These are phyloP conservation scores for Standfussiana lucernea DNA, from an alignment of 2,888 invertebrate species.

Conservation along the genomic window DNA sequence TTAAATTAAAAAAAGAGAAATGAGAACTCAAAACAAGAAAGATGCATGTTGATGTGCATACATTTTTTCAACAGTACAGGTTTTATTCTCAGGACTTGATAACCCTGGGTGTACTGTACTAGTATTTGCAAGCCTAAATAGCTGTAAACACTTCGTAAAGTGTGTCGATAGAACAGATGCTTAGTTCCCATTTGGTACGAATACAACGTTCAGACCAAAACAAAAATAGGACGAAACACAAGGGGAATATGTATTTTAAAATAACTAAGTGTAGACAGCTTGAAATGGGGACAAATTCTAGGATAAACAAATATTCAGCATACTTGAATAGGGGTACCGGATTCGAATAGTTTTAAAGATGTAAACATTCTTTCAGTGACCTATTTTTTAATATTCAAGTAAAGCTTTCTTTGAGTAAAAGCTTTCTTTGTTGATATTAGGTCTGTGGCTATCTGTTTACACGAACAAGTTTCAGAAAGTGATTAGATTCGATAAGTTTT, in stretches of 20 bases:
- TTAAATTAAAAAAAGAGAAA: background rate
- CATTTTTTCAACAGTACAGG: background rate
- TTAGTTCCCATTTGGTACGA: constrained; percentile 45
- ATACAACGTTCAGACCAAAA: constrained; percentile 38
- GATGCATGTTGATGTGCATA: background rate
- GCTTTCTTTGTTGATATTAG: constrained; percentile 9
- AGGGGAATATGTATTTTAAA: constrained; percentile 48
- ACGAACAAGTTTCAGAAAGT: background rate
- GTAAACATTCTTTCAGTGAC: constrained; percentile 10
- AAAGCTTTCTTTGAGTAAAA: constrained; percentile 11
- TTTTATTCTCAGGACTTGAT: background rate
- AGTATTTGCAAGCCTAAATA: constrained; percentile 22
- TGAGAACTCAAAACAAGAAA: background rate
- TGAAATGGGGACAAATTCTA: constrained; percentile 52
- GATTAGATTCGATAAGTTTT: background rate
- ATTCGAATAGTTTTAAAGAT: constrained; percentile 15
- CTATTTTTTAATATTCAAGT: constrained; percentile 8
- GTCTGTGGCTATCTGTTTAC: constrained; percentile 25
- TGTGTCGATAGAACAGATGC: constrained; percentile 36
- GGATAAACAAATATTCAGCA: constrained; percentile 56
- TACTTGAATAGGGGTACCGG: constrained; percentile 37
- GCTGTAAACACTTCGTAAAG: constrained; percentile 24
- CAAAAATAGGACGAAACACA: constrained; percentile 60
- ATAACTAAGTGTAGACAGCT: constrained; percentile 55
- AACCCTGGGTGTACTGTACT: background rate